Percentiles rank a stretch among this genome's conserved stretches.
These are phyloP conservation scores for Psittacula echo DNA, from an alignment of 2,797 vertebrate genomes.

Conservation along the genomic window DNA sequence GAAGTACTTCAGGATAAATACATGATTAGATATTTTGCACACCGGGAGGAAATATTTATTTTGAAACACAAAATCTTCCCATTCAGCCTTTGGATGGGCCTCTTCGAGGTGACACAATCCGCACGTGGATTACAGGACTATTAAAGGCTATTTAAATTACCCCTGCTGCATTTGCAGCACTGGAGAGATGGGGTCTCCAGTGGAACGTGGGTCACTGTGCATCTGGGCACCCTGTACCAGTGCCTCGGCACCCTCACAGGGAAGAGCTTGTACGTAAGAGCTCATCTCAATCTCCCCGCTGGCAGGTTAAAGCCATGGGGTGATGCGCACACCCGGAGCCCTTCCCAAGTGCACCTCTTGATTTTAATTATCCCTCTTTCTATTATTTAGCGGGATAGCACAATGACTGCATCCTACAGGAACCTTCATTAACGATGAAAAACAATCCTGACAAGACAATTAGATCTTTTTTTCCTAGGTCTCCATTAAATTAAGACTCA, in stretches of 20 bases:
- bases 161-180: background rate
- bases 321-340: background rate
- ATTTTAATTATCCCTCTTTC: background rate
- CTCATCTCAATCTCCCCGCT: background rate
- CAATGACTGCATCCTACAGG: slow-evolving; percentile 35
- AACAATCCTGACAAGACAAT: slow-evolving; percentile 66
- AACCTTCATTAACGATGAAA: slow-evolving; percentile 65
- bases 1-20: slow-evolving; percentile 77
- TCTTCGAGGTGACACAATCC: slow-evolving; percentile 32
- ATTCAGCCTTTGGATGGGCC: slow-evolving; percentile 42
- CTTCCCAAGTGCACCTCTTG: background rate
- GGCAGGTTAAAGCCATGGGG: background rate
- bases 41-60: slow-evolving; percentile 72
- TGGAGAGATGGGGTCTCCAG: background rate
- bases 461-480: slow-evolving; percentile 30
- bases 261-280: background rate
- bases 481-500: slow-evolving; percentile 65
- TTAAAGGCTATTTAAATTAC: slow-evolving; percentile 21
- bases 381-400: slow-evolving; percentile 50
- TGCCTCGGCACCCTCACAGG: background rate
- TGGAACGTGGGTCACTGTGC: rapidly evolving
- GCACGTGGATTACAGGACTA: slow-evolving; percentile 11
- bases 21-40: slow-evolving; percentile 75
- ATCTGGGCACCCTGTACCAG: background rate
- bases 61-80: slow-evolving; percentile 57